Conservation (phyloP, 2,888 invertebrate genomes). For the Acronicta leporina region DNA sequence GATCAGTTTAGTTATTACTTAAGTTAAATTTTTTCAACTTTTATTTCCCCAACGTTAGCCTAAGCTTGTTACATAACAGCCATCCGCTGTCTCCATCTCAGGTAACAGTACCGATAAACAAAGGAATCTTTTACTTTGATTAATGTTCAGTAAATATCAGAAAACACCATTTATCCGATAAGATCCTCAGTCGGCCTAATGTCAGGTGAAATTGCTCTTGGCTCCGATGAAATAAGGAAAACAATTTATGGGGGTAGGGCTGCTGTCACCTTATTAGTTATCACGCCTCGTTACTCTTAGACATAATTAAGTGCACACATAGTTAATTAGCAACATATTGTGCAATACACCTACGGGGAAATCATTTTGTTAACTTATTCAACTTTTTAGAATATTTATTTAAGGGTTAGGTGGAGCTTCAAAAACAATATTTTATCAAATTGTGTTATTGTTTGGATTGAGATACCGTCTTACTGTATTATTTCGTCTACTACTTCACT, state of each 20-base stretch:
- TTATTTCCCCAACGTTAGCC: slow-evolving; percentile 27
- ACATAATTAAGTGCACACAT: neutral
- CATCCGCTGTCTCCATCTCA: slow-evolving; percentile 43
- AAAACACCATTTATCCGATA: slow-evolving; percentile 35
- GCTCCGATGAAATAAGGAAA: slow-evolving; percentile 28
- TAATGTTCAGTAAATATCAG: slow-evolving; percentile 49
- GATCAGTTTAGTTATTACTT: too few relatives aligned
- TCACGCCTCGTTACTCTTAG: neutral
- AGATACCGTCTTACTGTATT: too few relatives aligned
- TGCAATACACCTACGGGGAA: neutral
- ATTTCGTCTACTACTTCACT: too few relatives aligned
- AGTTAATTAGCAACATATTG: neutral
- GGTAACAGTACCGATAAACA: slow-evolving; percentile 50
- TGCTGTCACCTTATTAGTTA: slow-evolving; percentile 6
- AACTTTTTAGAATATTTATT: too few relatives aligned
- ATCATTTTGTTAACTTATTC: neutral
- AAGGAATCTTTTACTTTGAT: slow-evolving; percentile 50
- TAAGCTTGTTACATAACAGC: slow-evolving; percentile 35
- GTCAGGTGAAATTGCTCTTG: slow-evolving; percentile 41
- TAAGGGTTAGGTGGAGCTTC: too few relatives aligned
- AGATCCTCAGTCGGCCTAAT: slow-evolving; percentile 43
- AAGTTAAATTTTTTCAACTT: too few relatives aligned
- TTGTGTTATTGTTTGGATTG: too few relatives aligned
- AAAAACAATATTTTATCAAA: too few relatives aligned
- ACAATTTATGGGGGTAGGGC: neutral